Evolutionary conservation across 2,888 invertebrate species (phyloP).

Genomic region (Brachypalpus laphriformis): DNA sequence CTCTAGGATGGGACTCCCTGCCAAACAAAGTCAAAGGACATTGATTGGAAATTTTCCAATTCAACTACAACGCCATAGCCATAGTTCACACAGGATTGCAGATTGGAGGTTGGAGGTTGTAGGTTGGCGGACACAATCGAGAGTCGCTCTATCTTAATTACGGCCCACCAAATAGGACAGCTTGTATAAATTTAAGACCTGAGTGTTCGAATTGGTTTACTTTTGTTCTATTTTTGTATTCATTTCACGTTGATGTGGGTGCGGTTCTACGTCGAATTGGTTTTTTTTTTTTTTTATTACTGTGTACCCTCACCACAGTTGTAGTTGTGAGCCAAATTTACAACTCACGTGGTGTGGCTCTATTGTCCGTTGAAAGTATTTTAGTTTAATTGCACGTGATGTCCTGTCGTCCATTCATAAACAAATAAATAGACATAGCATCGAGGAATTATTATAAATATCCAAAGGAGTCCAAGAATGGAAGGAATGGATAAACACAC

Average conservation of each 20-base stretch:
- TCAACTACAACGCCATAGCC: constrained; percentile 34
- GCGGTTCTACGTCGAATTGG: neutral
- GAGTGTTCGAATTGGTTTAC: neutral
- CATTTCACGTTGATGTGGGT: constrained; percentile 3
- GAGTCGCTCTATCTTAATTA: constrained; percentile 24
- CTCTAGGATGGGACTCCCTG: neutral
- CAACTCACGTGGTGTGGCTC: constrained; percentile 13
- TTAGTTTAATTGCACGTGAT: constrained; percentile 43
- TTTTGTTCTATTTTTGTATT: constrained; percentile 8
- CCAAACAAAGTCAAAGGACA: constrained; percentile 1
- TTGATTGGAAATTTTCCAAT: constrained; percentile 53
- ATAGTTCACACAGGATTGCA: no score
- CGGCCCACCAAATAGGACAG: neutral
- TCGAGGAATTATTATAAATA: neutral
- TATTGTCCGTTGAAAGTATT: neutral
- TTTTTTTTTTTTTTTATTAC: neutral
- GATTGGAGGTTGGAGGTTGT: neutral
- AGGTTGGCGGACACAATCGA: neutral
- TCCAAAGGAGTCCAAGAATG: neutral
- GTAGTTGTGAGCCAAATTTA: constrained; percentile 3
- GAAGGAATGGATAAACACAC: neutral
- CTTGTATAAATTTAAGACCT: constrained; percentile 3
- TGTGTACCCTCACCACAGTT: no score
- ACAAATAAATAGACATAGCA: neutral
- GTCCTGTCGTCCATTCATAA: constrained; percentile 37